Evolutionary conservation across 2,888 invertebrate species (phyloP).

Genomic region (Acleris cristana): DNA sequence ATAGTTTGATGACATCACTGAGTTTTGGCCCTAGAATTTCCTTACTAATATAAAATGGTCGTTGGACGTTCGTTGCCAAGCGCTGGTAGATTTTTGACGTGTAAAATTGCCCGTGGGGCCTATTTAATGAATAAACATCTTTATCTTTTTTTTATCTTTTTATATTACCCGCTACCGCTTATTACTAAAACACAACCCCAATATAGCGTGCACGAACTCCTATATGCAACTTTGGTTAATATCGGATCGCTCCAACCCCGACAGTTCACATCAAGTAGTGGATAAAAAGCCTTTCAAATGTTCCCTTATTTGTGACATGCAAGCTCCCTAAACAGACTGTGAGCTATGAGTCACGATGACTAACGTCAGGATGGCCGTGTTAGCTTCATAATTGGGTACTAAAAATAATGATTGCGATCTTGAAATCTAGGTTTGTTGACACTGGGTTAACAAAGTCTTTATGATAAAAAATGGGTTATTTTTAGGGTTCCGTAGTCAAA

Average conservation of each 20-base stretch:
- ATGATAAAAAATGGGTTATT: too few relatives aligned
- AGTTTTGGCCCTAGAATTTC: too few relatives aligned
- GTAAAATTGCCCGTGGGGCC: too few relatives aligned
- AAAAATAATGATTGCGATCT: constrained; percentile 11
- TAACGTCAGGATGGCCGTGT: constrained; percentile 15
- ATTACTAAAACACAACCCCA: background rate
- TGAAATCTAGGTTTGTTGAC: too few relatives aligned
- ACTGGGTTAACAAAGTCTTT: too few relatives aligned
- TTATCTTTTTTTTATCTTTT: too few relatives aligned
- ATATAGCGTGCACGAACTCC: constrained; percentile 11
- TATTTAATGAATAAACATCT: too few relatives aligned
- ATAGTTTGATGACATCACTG: too few relatives aligned
- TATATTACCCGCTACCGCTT: background rate
- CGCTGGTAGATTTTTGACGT: too few relatives aligned
- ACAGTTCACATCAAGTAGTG: constrained; percentile 12
- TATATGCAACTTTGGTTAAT: constrained; percentile 19
- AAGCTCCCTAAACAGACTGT: constrained; percentile 15
- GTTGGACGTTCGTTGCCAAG: too few relatives aligned
- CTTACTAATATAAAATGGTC: too few relatives aligned
- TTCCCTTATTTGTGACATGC: constrained; percentile 10
- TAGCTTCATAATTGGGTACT: constrained; percentile 22
- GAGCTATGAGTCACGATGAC: constrained; percentile 23
- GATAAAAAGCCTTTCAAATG: background rate
- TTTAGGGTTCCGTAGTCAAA: too few relatives aligned
- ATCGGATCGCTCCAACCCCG: constrained; percentile 2